Conservation (phyloP, 2,113 vertebrate genomes). For the Pseudorhombus dupliciocellatus region DNA sequence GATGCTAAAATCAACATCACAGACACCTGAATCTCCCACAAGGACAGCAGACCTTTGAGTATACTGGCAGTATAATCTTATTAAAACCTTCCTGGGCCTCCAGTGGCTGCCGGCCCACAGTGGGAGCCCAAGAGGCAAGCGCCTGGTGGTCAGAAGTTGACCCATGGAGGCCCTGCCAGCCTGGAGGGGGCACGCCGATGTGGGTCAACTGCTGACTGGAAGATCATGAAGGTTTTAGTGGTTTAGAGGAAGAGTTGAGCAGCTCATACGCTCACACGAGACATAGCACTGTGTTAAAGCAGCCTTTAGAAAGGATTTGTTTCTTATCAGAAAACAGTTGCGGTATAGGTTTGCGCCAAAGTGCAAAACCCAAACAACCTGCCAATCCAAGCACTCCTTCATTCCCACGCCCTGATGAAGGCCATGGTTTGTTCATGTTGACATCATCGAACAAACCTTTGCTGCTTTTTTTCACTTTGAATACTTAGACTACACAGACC, state of each 20-base stretch:
- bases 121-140: neutral
- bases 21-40: neutral
- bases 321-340: neutral
- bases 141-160: constrained; percentile 23
- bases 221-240: neutral
- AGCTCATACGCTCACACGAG: neutral
- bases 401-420: neutral
- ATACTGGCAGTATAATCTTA: constrained; percentile 7
- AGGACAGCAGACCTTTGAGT: neutral
- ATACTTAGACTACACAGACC: neutral
- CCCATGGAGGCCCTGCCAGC: neutral
- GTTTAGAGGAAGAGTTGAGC: neutral
- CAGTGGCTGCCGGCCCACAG: neutral
- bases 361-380: neutral
- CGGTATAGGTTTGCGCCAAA: neutral
- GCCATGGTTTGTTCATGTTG: neutral
- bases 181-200: neutral
- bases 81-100: constrained; percentile 1
- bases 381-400: neutral
- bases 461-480: neutral
- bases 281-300: neutral
- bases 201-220: neutral
- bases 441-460: neutral
- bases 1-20: neutral
- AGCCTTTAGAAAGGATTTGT: neutral